Base-by-base conservation (phyloP, 2,113 vertebrate species). In the Pituophis catenifer region DNA sequence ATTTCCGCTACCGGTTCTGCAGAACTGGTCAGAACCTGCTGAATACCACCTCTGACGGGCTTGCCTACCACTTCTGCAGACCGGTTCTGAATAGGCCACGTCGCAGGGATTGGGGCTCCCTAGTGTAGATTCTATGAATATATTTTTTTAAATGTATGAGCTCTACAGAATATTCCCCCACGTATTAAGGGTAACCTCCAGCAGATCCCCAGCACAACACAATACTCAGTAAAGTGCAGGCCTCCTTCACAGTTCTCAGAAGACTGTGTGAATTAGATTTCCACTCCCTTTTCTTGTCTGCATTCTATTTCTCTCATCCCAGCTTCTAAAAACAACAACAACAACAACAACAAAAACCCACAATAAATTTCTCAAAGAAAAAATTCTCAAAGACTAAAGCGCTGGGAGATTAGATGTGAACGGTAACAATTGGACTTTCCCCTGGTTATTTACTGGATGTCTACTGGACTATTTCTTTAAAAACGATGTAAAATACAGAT, bases 341-440 rank as follows among this genome's bases (percentile, higher is more conserved):
- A 38, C 38, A 38, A 89, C 88, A 26, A 29, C 91, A 90, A 15
- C 1, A 95, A 96, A 95, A 93, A 89, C 93, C 94, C 54, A 94
- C 54, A 94, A 21, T 33, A 93, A 75, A 93, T 89, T 86, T 92
- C 53, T 70, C 57, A 11, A 95, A 89, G 0, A 13, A 44, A 93
- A 75, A 93, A 86, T 86, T 92, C 53, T 70, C 57, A 11, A 95
- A 89, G 0, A 13, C 90, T 52, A 88, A 94, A 86, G 26, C 89
- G 94, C 93, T 94, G 93, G 94, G 94, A 92, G 94, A 89, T 95
- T 24, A 96, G 96, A 96, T 7, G 91, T 65, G 0, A 1, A 65
- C 94, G 94, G 94, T 96, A 93, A 96, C 95, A 96, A 1, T 50
- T 19, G 33, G 15, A 1, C 57, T 89, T 81, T 62, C 65, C 62